These are phyloP conservation scores for Pyrrhia umbra DNA, from an alignment of 2,888 invertebrate species.

Conservation along the genomic window DNA sequence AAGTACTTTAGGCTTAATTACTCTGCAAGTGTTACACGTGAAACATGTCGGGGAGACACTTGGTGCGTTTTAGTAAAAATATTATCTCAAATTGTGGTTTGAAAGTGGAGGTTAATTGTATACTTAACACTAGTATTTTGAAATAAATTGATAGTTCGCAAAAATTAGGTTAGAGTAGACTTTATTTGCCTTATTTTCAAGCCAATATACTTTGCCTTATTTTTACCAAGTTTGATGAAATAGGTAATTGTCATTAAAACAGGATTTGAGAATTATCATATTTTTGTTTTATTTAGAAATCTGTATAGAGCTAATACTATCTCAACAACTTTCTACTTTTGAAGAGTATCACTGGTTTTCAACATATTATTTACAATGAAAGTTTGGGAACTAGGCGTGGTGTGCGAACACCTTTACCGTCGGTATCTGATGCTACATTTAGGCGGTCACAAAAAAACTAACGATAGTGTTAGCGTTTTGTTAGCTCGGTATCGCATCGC, in stretches of 20 bases:
- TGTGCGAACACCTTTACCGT: constrained; percentile 48
- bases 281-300: too few relatives aligned
- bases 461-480: constrained; percentile 67
- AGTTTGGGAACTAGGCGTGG: constrained; percentile 4
- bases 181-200: too few relatives aligned
- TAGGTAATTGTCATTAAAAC: too few relatives aligned
- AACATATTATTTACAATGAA: neutral
- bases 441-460: constrained; percentile 66
- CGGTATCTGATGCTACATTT: constrained; percentile 62
- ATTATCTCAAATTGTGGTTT: neutral
- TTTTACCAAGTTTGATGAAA: too few relatives aligned
- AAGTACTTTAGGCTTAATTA: constrained; percentile 4
- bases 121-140: too few relatives aligned
- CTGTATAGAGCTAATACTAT: too few relatives aligned
- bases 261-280: too few relatives aligned
- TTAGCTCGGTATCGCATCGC: constrained; percentile 43
- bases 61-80: neutral
- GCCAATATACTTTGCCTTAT: too few relatives aligned
- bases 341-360: too few relatives aligned
- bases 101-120: neutral
- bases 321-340: too few relatives aligned
- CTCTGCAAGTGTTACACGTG: neutral
- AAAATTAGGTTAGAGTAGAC: too few relatives aligned
- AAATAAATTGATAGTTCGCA: too few relatives aligned
- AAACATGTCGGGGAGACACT: neutral